Evolutionary conservation across 2,888 invertebrate genomes (phyloP).

Genomic region (Invenusta paracnida): DNA sequence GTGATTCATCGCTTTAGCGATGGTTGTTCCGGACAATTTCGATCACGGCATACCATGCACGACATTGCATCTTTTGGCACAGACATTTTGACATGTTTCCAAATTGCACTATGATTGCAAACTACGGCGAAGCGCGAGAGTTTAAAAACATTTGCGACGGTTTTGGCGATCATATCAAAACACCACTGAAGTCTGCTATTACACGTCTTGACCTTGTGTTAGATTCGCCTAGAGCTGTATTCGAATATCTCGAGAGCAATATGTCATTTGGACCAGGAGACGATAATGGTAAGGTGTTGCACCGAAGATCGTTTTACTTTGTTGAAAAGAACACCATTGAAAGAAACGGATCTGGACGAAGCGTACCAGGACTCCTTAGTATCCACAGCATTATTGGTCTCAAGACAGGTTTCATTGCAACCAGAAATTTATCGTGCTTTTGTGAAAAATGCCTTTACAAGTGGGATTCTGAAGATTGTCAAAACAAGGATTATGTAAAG

Average conservation of each 20-base stretch:
- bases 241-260: background rate
- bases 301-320: background rate
- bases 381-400: background rate
- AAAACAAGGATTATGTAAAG: background rate
- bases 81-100: background rate
- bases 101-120: background rate
- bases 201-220: background rate
- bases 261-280: background rate
- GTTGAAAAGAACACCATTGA: background rate
- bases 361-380: background rate
- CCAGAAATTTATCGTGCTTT: background rate
- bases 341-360: background rate
- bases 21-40: background rate
- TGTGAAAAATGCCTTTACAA: background rate
- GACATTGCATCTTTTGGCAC: background rate
- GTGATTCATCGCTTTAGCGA: slow-evolving; percentile 13
- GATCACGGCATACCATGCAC: background rate
- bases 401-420: background rate
- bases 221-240: background rate
- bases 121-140: background rate
- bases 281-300: background rate
- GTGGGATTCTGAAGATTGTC: background rate
- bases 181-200: background rate
- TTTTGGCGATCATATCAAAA: background rate
- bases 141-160: background rate